Base-by-base conservation (phyloP, 1,140 invertebrate species). In the Eupeodes corollae region DNA sequence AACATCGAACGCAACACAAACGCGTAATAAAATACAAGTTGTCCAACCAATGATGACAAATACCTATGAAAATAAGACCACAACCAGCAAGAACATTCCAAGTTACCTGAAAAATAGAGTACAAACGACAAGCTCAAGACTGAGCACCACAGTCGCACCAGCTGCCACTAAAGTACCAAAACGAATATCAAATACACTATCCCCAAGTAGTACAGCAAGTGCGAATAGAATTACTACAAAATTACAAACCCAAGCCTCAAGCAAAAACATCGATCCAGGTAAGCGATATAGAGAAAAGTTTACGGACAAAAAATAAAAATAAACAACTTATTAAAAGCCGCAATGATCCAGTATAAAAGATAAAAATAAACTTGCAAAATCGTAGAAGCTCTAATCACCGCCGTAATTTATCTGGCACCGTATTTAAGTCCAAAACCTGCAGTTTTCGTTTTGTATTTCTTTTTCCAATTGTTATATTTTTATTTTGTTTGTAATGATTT, bases 31-130 rank as follows among this genome's bases (percentile, higher is more conserved):
- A 18, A 33, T 49, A 12, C 48, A 49, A 44, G 15, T 49, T 21
- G 51, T 52, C 13, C 30, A 41, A 38, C 51, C 51, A 33, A 49
- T 52, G 51, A 32, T 49, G 26, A 30, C 44, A 19, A 48, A 48
- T 46, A 35, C 21, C 8, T 26, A 26, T 26, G 21, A 26, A 26
- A 26, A 26, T 26, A 26, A 26, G 21, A 26, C 21, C 21, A 26
- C 21, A 26, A 26, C 21, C 21, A 26, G 3, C 8, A 26, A 26
- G 8, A 3, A 26, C 21, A 3, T 26, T 26, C 21, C 21, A 3
- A 26, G 21, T 26, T 8, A 26, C 8, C 3, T 26, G 8, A 26
- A 26, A 26, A 5, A 26, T 26, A 26, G 21, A 26, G 21, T 26
- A 26, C 21, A 26, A 26, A 5, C 21, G 3, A 26, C 21, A 26